These are phyloP conservation scores for Alectura lathami DNA, from an alignment of 2,113 vertebrate species.

Conservation along the genomic window DNA sequence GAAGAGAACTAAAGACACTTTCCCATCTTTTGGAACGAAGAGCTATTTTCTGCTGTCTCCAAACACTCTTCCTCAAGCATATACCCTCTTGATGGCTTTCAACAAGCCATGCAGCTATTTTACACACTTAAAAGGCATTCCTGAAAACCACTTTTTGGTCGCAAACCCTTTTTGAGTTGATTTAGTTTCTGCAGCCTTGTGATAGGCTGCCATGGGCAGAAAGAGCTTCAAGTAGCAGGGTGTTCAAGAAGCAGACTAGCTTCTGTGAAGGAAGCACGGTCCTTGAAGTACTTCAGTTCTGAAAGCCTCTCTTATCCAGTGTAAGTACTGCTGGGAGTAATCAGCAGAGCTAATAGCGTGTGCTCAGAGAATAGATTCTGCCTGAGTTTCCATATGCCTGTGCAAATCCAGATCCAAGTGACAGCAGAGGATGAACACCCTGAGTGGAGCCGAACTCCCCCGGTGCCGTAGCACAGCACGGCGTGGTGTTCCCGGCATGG, in stretches of 20 bases:
- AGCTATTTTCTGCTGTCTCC: slow-evolving; percentile 32
- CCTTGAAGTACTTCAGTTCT: slow-evolving; percentile 54
- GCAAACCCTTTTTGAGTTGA: background rate
- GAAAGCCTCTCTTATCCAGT: slow-evolving; percentile 33
- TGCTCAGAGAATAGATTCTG: background rate
- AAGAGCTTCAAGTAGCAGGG: slow-evolving; percentile 21
- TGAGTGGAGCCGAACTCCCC: background rate
- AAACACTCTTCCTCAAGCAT: background rate
- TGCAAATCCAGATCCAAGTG: background rate
- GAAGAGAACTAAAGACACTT: slow-evolving; percentile 4
- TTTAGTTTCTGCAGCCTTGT: slow-evolving; percentile 3
- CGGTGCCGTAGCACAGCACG: background rate
- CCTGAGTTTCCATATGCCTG: background rate
- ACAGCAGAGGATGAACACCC: background rate
- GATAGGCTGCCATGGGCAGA: slow-evolving; percentile 1
- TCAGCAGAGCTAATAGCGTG: background rate
- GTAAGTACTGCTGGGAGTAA: slow-evolving; percentile 41
- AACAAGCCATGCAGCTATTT: slow-evolving; percentile 25
- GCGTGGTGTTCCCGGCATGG: background rate
- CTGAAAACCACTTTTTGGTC: slow-evolving; percentile 25
- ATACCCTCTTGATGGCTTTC: slow-evolving; percentile 32
- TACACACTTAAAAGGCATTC: slow-evolving; percentile 12
- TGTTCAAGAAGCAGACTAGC: slow-evolving; percentile 8
- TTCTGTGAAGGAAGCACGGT: slow-evolving; percentile 29
- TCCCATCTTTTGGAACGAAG: background rate